Conservation (phyloP, 2,888 invertebrate species). For the Ectobius pallidus region DNA sequence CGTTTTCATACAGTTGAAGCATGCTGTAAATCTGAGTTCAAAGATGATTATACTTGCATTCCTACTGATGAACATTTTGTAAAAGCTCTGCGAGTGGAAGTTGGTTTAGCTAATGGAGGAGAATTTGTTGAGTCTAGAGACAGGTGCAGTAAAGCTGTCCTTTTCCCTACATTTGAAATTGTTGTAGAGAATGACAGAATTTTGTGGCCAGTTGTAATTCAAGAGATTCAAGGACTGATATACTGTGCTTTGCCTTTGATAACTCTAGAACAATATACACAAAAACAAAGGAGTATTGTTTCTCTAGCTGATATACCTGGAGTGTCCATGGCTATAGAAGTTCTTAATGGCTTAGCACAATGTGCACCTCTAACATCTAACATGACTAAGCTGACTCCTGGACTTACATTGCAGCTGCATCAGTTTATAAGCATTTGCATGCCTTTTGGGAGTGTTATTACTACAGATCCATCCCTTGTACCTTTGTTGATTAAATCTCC, state of each 20-base stretch:
- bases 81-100: not conserved
- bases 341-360: not conserved
- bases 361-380: not conserved
- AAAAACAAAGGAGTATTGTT: not conserved
- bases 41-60: not conserved
- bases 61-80: slow-evolving; percentile 15
- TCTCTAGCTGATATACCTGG: slow-evolving; percentile 5
- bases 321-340: slow-evolving; percentile 2
- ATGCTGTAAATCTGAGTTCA: slow-evolving; percentile 8
- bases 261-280: not conserved
- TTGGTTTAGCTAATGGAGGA: slow-evolving; percentile 1
- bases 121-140: slow-evolving; percentile 18
- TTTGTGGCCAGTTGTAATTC: slow-evolving; percentile 26
- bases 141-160: not conserved
- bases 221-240: not conserved
- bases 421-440: slow-evolving; percentile 21
- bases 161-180: slow-evolving; percentile 17
- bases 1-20: slow-evolving; percentile 11
- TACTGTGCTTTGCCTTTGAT: slow-evolving; percentile 17
- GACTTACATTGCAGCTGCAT: not conserved
- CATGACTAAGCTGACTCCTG: not conserved
- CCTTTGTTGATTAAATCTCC: not conserved
- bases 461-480: slow-evolving; percentile 21
- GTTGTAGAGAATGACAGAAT: not conserved
- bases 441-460: slow-evolving; percentile 27